Evolutionary conservation across 2,888 invertebrate genomes (phyloP), one percentile per base, ranked within the genome.

Genomic region (Listrodromus nycthemerus): DNA sequence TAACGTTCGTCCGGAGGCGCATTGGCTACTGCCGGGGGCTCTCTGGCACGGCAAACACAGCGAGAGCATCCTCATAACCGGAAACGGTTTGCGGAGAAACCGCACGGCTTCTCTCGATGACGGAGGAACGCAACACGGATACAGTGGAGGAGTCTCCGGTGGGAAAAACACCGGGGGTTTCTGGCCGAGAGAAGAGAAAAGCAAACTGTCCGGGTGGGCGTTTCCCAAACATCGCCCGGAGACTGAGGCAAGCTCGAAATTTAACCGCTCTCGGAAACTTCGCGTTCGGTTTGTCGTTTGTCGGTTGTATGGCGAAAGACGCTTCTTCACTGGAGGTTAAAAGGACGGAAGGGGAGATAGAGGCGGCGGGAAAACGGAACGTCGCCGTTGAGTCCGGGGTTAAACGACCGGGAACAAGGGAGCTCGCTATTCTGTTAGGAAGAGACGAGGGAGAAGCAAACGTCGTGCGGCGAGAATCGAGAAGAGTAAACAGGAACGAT

Each of bases 61-160:
- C 41, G 58, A 30, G 52, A 76, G 67, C 58, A 77, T 83, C 30
- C 67, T 77, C 63, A 73, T 69, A 80, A 83, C 80, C 77, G 83
- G 80, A 80, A 80, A 77, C 37, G 65, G 69, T 77, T 69, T 65
- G 52, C 67, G 7, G 19, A 33, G 45, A 30, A 16, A n/a, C 33
- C 74, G 21, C 63, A 33, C n/a, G n/a, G 21, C 33, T 61, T 61
- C 61, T 61, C 61, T n/a, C 74, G 74, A 50, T 65, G 33, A 63
- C 48, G 50, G 63, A 58, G 71, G 30, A 48, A 73, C 41, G 41
- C 73, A 41, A 30, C 61, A 7, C 30, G n/a, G 30, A 41, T 24
- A 30, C 27, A 19, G 50, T 3, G 33, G 48, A 27, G 24, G 5
- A 24, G n/a, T 48, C 30, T 37, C 10, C 61, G n/a, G 61, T 61